Conservation (phyloP, 2,888 invertebrate species). For the Callimorpha dominula region DNA sequence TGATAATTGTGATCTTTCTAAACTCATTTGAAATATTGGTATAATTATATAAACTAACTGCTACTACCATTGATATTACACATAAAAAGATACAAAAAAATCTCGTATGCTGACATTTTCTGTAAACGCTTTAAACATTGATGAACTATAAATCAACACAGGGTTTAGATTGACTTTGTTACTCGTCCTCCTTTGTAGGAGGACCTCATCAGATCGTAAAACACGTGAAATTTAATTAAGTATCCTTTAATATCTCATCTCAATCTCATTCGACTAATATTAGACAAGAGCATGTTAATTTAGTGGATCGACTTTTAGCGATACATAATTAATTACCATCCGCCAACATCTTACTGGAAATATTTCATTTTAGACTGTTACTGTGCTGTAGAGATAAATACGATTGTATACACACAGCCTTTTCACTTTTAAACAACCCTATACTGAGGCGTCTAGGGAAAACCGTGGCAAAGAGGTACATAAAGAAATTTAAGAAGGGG, state of each 20-base stretch:
- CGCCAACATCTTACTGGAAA: neutral
- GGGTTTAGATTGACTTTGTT: neutral
- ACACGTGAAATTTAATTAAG: neutral
- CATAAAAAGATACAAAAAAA: too few species aligned
- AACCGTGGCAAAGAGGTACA: too few species aligned
- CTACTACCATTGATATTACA: too few species aligned
- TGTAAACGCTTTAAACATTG: neutral
- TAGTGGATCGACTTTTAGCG: conserved; percentile 1
- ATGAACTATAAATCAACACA: neutral
- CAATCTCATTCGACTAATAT: neutral
- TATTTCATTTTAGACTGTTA: neutral
- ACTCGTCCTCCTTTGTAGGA: neutral
- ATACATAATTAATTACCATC: neutral
- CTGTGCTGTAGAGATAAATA: neutral
- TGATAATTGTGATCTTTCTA: neutral
- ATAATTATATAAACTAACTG: neutral
- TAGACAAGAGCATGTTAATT: conserved; percentile 10
- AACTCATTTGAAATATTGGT: neutral
- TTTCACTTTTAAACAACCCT: too few species aligned
- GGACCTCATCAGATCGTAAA: conserved; percentile 4
- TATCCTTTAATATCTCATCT: neutral
- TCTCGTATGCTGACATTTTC: too few species aligned
- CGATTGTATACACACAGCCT: too few species aligned
- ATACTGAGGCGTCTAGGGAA: too few species aligned
- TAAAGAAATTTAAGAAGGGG: too few species aligned